phyloP scores from a whole-genome alignment of 2,113 vertebrate species.

The Microcebus ravelobensis region DNA sequence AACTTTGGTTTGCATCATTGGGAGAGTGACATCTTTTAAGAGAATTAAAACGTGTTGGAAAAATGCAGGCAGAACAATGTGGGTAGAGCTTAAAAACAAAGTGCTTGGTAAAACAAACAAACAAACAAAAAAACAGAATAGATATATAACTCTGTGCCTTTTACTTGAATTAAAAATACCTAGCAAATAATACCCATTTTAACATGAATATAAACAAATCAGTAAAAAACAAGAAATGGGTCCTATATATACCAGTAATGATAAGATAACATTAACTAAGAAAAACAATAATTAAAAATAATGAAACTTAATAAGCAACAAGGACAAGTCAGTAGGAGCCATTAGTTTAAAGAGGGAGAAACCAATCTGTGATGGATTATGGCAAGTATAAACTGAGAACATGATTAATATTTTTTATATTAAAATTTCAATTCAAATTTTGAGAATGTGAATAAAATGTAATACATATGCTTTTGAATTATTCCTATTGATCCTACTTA shows the following conservation, averaged over 20 bases:
- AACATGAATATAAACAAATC: neutral
- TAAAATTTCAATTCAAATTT: neutral
- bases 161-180: neutral
- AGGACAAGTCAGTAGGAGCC: neutral
- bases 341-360: constrained; percentile 27
- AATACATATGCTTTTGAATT: neutral
- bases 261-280: neutral
- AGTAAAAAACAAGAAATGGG: neutral
- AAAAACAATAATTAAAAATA: neutral
- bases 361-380: neutral
- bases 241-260: neutral
- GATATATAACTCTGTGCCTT: neutral
- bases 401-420: neutral
- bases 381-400: neutral
- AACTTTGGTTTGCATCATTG: neutral
- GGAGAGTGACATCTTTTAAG: neutral
- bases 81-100: neutral
- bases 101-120: neutral
- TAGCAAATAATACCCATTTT: neutral
- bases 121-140: neutral
- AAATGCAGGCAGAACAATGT: neutral
- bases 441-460: neutral
- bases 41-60: neutral
- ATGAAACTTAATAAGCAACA: neutral
- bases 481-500: neutral